Evolutionary conservation across 2,797 vertebrate species (phyloP).

Genomic region (Syngnathus rostellatus): DNA sequence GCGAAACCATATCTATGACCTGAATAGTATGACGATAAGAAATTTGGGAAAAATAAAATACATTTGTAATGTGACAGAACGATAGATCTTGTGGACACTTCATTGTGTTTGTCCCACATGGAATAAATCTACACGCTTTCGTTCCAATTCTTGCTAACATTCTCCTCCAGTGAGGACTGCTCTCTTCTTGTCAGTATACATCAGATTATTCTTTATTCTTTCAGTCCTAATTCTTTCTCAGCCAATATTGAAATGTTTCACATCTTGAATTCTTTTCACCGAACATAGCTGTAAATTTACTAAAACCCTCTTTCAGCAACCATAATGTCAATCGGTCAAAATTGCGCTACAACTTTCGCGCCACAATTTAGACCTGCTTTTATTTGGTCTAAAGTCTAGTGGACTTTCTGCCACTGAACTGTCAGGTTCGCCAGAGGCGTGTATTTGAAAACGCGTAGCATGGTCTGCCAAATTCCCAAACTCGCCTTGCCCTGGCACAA

Average conservation of each 20-base stretch:
- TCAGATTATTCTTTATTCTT: background rate
- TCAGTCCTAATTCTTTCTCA: background rate
- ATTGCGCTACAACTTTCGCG: no score
- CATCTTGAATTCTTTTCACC: background rate
- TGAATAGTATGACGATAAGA: no score
- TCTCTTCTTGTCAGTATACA: background rate
- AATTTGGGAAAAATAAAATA: no score
- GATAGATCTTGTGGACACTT: background rate
- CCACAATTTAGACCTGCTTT: no score
- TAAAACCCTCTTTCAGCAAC: background rate
- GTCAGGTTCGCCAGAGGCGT: no score
- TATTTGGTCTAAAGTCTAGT: no score
- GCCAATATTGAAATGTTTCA: background rate
- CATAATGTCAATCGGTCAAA: no score
- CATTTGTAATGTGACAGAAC: background rate
- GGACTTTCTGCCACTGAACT: no score
- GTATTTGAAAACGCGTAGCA: no score
- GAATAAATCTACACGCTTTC: background rate
- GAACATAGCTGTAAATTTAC: background rate
- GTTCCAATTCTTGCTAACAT: background rate
- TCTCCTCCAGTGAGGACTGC: background rate
- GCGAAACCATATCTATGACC: no score
- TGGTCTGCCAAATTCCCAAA: no score
- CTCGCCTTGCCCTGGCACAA: no score
- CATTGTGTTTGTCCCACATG: background rate